A percentile compares a stretch with the other conserved stretches of the same genome.
Conservation (phyloP, 1,140 invertebrate genomes). For the Danaus plexippus region DNA sequence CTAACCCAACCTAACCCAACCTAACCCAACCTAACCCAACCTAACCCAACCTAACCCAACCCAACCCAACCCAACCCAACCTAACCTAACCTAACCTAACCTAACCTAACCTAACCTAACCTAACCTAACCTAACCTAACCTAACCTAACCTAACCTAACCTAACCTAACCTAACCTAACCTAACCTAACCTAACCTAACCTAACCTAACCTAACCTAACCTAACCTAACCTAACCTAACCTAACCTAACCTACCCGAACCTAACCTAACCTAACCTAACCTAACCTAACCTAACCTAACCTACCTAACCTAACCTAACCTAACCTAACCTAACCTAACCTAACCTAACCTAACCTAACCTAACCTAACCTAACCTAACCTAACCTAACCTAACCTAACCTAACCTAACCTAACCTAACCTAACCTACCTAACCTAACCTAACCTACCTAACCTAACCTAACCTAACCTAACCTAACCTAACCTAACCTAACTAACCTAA, state of each 20-base stretch:
- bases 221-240: conserved; percentile 2
- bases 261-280: conserved; percentile 5
- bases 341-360: conserved; percentile 5
- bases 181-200: conserved; percentile 9
- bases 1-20: conserved; percentile 4
- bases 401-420: too few species aligned
- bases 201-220: conserved; percentile 11
- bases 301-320: conserved; percentile 4
- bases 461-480: neutral
- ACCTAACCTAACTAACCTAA: neutral
- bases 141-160: conserved; percentile 11
- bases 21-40: conserved; percentile 4
- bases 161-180: conserved; percentile 12
- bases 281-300: neutral
- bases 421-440: too few species aligned
- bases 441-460: too few species aligned
- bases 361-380: conserved; percentile 6
- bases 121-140: conserved; percentile 11
- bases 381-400: conserved; percentile 4
- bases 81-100: conserved; percentile 12
- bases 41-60: conserved; percentile 4
- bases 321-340: neutral
- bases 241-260: conserved; percentile 3
- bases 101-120: conserved; percentile 12
- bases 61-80: conserved; percentile 2